phyloP scores from a whole-genome alignment of 2,113 vertebrate genomes.

The Ciconia maguari region DNA sequence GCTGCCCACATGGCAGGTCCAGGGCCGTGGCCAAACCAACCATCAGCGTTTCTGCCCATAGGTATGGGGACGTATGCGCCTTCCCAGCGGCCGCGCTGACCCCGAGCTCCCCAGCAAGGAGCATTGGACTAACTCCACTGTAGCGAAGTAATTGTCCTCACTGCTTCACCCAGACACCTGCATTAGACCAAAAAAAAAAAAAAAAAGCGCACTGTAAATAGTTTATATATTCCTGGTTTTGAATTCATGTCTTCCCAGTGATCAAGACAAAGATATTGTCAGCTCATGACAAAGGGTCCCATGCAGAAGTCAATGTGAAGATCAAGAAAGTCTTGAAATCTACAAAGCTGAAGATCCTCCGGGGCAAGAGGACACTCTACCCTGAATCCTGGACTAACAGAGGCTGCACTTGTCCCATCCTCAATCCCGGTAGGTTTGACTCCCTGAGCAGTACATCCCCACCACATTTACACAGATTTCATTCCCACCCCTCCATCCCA shows the following conservation, averaged over 20 bases:
- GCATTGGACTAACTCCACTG: not conserved
- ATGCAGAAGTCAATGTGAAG: slow-evolving; percentile 95
- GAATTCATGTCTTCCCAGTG: slow-evolving; percentile 74
- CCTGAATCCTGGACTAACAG: slow-evolving; percentile 96
- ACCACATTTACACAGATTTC: not conserved
- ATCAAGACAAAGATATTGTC: slow-evolving; percentile 93
- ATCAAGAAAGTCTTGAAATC: slow-evolving; percentile 94
- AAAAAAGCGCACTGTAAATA: not conserved
- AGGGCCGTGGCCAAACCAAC: not conserved
- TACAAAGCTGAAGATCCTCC: slow-evolving; percentile 86
- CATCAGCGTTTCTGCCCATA: not conserved
- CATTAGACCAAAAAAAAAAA: not conserved
- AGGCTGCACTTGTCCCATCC: slow-evolving; percentile 96
- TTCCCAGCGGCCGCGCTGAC: rapidly evolving
- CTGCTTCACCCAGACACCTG: not conserved
- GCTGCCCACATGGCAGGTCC: not conserved
- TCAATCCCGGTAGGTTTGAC: slow-evolving; percentile 87
- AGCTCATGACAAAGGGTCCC: slow-evolving; percentile 95
- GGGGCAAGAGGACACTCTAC: slow-evolving; percentile 86
- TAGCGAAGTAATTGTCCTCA: not conserved
- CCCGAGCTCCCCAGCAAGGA: not conserved
- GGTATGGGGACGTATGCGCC: rapidly evolving
- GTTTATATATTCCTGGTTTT: not conserved
- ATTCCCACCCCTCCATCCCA: not conserved
- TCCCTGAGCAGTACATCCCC: not conserved